Percentiles rank a stretch among this genome's conserved stretches.
phyloP scores from a whole-genome alignment of 2,797 vertebrate species.

The Malurus splendens region DNA sequence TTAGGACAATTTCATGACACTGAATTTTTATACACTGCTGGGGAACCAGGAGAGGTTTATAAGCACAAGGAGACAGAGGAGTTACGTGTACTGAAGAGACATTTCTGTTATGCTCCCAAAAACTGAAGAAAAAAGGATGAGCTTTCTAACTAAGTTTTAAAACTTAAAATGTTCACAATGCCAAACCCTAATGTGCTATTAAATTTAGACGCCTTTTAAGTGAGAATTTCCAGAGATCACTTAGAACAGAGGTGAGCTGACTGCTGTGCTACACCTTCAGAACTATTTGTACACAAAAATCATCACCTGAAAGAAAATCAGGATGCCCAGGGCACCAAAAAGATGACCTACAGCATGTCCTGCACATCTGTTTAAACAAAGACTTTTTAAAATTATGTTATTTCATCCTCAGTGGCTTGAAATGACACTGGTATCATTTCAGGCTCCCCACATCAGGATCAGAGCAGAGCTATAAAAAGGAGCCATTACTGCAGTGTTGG shows the following conservation, averaged over 20 bases:
- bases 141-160: neutral
- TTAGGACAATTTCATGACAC: neutral
- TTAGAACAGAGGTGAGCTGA: neutral
- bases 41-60: neutral
- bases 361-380: neutral
- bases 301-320: neutral
- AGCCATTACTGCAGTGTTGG: neutral
- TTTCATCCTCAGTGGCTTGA: neutral
- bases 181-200: neutral
- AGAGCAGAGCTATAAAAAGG: neutral
- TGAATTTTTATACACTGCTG: neutral
- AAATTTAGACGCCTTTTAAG: neutral
- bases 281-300: neutral
- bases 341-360: neutral
- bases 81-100: neutral
- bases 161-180: neutral
- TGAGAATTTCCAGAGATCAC: neutral
- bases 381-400: rapidly evolving
- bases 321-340: neutral
- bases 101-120: neutral
- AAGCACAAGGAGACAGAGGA: neutral
- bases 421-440: neutral
- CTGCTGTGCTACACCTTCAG: neutral
- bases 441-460: neutral
- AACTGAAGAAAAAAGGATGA: neutral